Evolutionary conservation across 2,888 invertebrate species (phyloP).

Genomic region (Lithophane socia): DNA sequence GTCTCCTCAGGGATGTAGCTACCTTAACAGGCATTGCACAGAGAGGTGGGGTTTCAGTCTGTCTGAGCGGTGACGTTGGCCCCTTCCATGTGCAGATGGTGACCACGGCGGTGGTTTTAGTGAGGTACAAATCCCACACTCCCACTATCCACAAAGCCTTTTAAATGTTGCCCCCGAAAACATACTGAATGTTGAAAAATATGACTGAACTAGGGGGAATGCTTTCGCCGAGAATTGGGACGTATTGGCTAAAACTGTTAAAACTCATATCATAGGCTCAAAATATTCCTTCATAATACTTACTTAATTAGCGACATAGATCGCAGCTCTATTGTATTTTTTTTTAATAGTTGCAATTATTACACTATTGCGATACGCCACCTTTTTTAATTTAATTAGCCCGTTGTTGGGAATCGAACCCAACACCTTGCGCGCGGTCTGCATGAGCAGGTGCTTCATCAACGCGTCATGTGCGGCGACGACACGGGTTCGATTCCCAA

Average conservation of each 20-base stretch:
- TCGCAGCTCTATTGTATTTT: too few relatives aligned
- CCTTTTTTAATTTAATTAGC: not conserved
- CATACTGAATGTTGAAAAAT: not conserved
- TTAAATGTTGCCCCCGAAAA: not conserved
- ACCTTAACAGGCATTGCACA: not conserved
- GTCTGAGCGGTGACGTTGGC: not conserved
- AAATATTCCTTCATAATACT: not conserved
- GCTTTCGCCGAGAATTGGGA: not conserved
- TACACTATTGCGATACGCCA: not conserved
- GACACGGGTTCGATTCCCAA: too few relatives aligned
- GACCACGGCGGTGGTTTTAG: not conserved
- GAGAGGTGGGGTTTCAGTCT: not conserved
- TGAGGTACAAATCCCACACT: not conserved
- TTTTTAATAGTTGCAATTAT: not conserved
- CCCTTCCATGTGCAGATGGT: not conserved
- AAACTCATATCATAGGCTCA: not conserved
- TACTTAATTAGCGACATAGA: not conserved
- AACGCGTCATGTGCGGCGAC: too few relatives aligned
- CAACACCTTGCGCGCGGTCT: too few relatives aligned
- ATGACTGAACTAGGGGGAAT: not conserved
- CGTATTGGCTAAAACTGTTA: not conserved
- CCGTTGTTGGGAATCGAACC: too few relatives aligned
- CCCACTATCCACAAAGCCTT: not conserved
- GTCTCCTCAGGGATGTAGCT: not conserved
- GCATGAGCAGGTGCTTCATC: too few relatives aligned